phyloP scores from a whole-genome alignment of 2,113 vertebrate species.

The Salminus brasiliensis region DNA sequence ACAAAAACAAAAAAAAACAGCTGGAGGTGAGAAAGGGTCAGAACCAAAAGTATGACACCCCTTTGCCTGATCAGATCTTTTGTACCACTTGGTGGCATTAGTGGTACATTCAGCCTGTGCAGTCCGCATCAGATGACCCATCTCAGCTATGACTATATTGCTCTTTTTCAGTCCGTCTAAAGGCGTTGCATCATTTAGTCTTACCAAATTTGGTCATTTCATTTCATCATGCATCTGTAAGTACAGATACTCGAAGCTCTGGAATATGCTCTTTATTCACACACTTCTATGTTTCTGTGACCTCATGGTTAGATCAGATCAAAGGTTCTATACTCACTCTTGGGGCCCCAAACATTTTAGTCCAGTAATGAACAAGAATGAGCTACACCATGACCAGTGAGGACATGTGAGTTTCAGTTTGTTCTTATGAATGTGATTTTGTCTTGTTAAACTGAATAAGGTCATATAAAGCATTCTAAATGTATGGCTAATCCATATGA shows the following conservation, averaged over 20 bases:
- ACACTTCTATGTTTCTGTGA: not conserved
- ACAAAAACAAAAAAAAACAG: too few species aligned
- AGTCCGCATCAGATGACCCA: not conserved
- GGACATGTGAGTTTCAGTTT: too few species aligned
- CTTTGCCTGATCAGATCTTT: not conserved
- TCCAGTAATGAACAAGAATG: too few species aligned
- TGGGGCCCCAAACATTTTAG: not conserved
- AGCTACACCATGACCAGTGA: too few species aligned
- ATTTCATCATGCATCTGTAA: constrained; percentile 27
- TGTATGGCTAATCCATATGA: not conserved
- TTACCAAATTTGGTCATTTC: not conserved
- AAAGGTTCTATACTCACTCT: not conserved
- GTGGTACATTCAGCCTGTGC: constrained; percentile 23
- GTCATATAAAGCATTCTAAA: not conserved
- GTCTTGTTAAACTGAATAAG: too few species aligned
- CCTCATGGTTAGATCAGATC: not conserved
- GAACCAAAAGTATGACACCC: not conserved
- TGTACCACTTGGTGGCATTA: constrained; percentile 53
- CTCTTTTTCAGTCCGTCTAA: constrained; percentile 8
- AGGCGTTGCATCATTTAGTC: constrained; percentile 20
- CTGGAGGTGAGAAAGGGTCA: too few species aligned
- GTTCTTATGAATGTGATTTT: too few species aligned
- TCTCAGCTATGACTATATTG: not conserved
- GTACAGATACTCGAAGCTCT: constrained; percentile 14
- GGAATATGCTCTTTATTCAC: not conserved